These are phyloP conservation scores for Forficula auricularia DNA, from an alignment of 1,140 invertebrate species.

Conservation along the genomic window DNA sequence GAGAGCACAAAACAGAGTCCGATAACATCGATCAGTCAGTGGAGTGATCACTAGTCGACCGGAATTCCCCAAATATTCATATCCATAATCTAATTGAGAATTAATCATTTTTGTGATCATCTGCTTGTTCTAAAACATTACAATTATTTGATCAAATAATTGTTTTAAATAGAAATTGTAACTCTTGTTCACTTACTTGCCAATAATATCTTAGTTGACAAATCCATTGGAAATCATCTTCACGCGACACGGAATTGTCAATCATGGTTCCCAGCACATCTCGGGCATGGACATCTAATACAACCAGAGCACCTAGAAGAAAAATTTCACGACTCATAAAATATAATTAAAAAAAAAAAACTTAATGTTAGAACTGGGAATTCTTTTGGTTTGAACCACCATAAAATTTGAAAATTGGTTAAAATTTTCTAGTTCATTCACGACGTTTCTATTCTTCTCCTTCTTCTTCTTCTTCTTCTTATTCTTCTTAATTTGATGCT, in stretches of 20 bases:
- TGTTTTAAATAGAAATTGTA: conserved; percentile 1
- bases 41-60: conserved; percentile 70
- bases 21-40: conserved; percentile 74
- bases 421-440: too few species aligned
- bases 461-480: too few species aligned
- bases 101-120: conserved; percentile 14
- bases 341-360: too few species aligned
- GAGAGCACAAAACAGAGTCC: conserved; percentile 77
- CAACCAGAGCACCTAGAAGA: conserved; percentile 58
- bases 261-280: conserved; percentile 64
- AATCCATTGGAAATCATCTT: conserved; percentile 82
- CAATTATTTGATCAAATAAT: conserved; percentile 2
- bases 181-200: conserved; percentile 41
- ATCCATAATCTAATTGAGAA: conserved; percentile 52
- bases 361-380: too few species aligned
- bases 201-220: conserved; percentile 87
- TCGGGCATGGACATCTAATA: conserved; percentile 80
- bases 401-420: too few species aligned
- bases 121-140: conserved; percentile 7
- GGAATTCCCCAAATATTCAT: conserved; percentile 71
- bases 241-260: conserved; percentile 42
- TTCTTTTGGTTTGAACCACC: too few species aligned
- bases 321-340: too few species aligned
- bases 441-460: too few species aligned
- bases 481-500: too few species aligned